These are phyloP conservation scores for Morpho achilles DNA, from an alignment of 2,888 invertebrate genomes.

Conservation along the genomic window DNA sequence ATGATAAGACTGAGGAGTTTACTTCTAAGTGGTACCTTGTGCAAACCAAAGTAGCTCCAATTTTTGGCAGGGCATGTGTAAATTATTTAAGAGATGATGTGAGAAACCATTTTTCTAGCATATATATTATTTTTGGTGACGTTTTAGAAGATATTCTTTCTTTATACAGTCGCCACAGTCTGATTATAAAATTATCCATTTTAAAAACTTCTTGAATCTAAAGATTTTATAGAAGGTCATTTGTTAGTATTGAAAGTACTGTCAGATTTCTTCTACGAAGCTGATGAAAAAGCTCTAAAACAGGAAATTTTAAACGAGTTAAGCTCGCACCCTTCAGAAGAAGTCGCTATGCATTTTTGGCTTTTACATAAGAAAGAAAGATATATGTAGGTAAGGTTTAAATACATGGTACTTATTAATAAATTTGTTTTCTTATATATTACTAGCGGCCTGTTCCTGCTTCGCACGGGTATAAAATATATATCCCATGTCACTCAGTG, in stretches of 20 bases:
- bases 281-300: slow-evolving; percentile 20
- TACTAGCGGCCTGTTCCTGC: too few species aligned
- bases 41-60: slow-evolving; percentile 32
- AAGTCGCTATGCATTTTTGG: slow-evolving; percentile 45
- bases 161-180: slow-evolving; percentile 16
- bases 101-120: slow-evolving; percentile 40
- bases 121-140: slow-evolving; percentile 45
- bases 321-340: slow-evolving; percentile 40
- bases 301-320: slow-evolving; percentile 29
- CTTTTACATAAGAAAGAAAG: background rate
- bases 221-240: slow-evolving; percentile 41
- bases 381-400: background rate
- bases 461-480: too few species aligned
- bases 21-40: slow-evolving; percentile 31
- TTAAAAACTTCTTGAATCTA: slow-evolving; percentile 35
- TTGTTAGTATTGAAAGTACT: slow-evolving; percentile 40
- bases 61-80: slow-evolving; percentile 42
- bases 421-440: too few species aligned
- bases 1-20: slow-evolving; percentile 22
- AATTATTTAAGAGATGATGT: slow-evolving; percentile 47
- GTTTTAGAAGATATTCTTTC: slow-evolving; percentile 31
- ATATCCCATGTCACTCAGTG: too few species aligned
- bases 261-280: slow-evolving; percentile 14
- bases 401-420: too few species aligned
- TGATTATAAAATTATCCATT: slow-evolving; percentile 25